Evolutionary conservation across 2,888 invertebrate species (phyloP).

Genomic region (Gortyna flavago): DNA sequence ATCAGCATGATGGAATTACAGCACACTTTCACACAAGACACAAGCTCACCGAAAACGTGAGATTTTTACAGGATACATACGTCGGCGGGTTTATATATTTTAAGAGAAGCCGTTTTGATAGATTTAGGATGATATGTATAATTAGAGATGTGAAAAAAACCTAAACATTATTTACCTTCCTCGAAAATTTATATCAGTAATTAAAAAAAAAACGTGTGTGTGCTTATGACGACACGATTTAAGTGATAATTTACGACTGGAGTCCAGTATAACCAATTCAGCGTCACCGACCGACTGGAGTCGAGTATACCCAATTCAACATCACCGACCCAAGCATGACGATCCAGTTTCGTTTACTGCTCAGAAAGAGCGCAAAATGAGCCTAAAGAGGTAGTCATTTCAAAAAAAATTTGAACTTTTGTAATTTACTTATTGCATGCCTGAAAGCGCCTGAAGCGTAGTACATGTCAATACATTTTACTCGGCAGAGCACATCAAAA

Average conservation of each 20-base stretch:
- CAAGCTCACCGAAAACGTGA: neutral
- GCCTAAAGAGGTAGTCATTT: neutral
- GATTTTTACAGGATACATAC: neutral
- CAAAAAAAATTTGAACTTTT: slow-evolving; percentile 14
- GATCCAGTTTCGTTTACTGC: too few species aligned
- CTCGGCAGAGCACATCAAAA: slow-evolving; percentile 76
- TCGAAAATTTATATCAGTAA: neutral
- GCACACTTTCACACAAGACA: too few species aligned
- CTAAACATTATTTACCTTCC: neutral
- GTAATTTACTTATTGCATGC: slow-evolving; percentile 33
- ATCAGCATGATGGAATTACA: neutral
- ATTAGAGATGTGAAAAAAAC: neutral
- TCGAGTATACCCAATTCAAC: too few species aligned
- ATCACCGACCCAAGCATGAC: too few species aligned
- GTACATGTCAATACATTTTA: slow-evolving; percentile 79
- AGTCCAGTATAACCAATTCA: neutral
- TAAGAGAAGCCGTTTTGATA: neutral
- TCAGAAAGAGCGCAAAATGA: neutral
- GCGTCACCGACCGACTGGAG: too few species aligned
- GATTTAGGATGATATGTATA: neutral
- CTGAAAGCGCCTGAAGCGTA: slow-evolving; percentile 52
- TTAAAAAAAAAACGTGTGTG: neutral
- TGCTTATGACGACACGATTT: neutral
- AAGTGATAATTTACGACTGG: neutral
- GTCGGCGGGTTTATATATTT: neutral